Base-by-base conservation (phyloP, 2,797 vertebrate genomes). In the Neosilurus hyrtlii region DNA sequence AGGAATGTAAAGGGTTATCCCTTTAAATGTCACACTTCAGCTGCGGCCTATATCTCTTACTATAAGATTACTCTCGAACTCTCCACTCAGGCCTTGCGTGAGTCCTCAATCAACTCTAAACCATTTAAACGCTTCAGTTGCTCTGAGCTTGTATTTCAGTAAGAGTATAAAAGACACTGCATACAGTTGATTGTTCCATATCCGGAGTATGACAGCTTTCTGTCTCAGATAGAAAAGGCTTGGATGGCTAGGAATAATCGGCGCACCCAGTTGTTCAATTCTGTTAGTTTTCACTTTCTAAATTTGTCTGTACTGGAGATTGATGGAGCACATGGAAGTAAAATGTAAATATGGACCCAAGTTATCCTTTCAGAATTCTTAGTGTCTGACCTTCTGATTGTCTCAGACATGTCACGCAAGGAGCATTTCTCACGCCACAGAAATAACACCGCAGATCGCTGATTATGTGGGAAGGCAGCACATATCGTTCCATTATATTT, bases 291-390 rank as follows among this genome's bases (percentile, higher is more conserved):
- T 37, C 56, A 14, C 30, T 76, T 30, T 59, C 30, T 59, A 66
- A 30, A 72, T 82, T 24, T 26, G 37, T 66, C 52, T 67, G 22
- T 22, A 43, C 24, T 16, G n/a, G 4, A 52, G 56, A 2, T n/a
- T 4, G 35, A 71, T 65, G 54, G 54, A 37, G 68, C 68, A 73
- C n/a, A 43, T 56, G 22, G 15, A 43, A 76, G 43, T 82, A 37
- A 61, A 66, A 51, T 18, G 81, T 65, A 87, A 88, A 81, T 61
- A 81, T 49, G 80, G 73, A 76, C 62, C 49, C 9, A 9, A 74
- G 16, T 49, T 63, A 43, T 62, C 9, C 22, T 37, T 43, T 73
- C 26, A 43, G 52, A 80, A n/a, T 62, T 26, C 14, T 22, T 49
- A 49, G 24, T 68, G 14, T 86, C 57, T 82, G 68, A 59, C 56